These are phyloP conservation scores for Scytalopus superciliaris DNA, from an alignment of 2,113 vertebrate species.

Conservation along the genomic window DNA sequence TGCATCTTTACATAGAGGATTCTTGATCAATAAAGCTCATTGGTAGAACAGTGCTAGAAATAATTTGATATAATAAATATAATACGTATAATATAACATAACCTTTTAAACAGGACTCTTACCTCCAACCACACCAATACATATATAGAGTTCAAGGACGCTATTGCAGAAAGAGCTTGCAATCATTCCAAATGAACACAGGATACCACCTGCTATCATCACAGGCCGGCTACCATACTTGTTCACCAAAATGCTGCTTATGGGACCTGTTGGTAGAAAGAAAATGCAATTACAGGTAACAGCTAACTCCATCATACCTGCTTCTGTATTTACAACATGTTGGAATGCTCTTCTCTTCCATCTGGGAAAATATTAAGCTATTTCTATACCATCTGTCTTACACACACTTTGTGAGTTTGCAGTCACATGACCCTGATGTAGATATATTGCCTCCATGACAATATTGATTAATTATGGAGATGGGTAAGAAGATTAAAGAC, in stretches of 20 bases:
- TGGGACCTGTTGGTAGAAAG: conserved; percentile 79
- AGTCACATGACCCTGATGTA: not conserved
- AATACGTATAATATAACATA: not conserved
- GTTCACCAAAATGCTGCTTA: conserved; percentile 96
- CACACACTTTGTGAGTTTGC: not conserved
- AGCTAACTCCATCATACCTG: not conserved
- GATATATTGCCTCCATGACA: not conserved
- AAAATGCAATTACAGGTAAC: not conserved
- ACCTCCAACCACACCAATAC: conserved; percentile 91
- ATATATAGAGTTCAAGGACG: conserved; percentile 88
- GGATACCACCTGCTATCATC: conserved; percentile 87
- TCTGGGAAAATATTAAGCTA: not conserved
- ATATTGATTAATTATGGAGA: not conserved
- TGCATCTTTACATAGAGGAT: not conserved
- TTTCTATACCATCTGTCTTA: not conserved
- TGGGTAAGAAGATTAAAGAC: conserved; percentile 14
- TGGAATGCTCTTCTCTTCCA: not conserved
- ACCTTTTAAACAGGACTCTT: conserved; percentile 53
- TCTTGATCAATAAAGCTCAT: not conserved
- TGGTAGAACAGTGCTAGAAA: not conserved
- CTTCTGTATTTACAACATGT: not conserved
- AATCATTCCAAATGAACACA: conserved; percentile 89
- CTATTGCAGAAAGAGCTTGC: conserved; percentile 87
- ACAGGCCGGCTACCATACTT: conserved; percentile 92
- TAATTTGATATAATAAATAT: not conserved